Percentiles rank a stretch among this genome's conserved stretches.
phyloP scores from a whole-genome alignment of 2,113 vertebrate genomes.

The Hippocampus mohnikei region DNA sequence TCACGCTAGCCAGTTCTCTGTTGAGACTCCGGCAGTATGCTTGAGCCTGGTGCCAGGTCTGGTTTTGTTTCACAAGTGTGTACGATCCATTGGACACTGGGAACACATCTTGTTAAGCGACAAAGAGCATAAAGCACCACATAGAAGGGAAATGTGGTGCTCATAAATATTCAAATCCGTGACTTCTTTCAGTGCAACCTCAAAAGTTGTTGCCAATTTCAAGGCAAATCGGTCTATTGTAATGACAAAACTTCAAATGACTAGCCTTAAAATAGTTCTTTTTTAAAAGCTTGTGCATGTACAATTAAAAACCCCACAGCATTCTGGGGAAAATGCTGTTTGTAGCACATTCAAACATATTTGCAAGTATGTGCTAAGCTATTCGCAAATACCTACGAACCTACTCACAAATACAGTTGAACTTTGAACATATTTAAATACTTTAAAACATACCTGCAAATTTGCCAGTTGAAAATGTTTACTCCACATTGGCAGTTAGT shows the following conservation, averaged over 20 bases:
- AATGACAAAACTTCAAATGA: neutral
- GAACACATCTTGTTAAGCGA: neutral
- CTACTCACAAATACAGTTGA: too few species aligned
- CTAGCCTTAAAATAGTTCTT: neutral
- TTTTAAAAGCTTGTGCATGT: too few species aligned
- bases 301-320: too few species aligned
- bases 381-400: too few species aligned
- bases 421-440: too few species aligned
- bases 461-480: too few species aligned
- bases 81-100: neutral
- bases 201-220: neutral
- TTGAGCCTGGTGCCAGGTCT: slow-evolving; percentile 11
- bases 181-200: neutral
- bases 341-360: too few species aligned
- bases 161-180: neutral
- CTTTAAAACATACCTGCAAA: too few species aligned
- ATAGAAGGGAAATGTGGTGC: neutral
- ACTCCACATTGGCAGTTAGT: too few species aligned
- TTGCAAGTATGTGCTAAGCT: too few species aligned
- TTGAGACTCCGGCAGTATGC: slow-evolving; percentile 5
- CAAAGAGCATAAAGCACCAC: neutral
- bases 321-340: too few species aligned
- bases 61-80: fast-evolving
- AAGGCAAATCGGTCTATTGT: neutral
- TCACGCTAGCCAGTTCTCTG: slow-evolving; percentile 28